Base-by-base conservation (phyloP, 2,113 vertebrate species). In the Toxotes jaculatrix region DNA sequence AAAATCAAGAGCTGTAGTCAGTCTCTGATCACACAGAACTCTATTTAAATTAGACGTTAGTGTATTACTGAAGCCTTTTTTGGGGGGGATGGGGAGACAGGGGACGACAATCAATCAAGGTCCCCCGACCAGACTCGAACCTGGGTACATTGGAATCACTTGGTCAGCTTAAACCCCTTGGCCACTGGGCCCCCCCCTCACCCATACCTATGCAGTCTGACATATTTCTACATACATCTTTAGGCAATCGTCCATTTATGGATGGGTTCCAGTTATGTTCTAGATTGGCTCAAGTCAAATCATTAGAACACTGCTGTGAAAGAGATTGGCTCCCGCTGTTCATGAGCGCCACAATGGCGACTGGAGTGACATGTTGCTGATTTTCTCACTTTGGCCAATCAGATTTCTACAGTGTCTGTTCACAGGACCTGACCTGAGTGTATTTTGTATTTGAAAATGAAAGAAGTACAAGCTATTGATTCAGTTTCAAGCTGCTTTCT, bases 291-390 rank as follows among this genome's bases (percentile, higher is more conserved):
- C 57, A 14, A 55, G 21, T 70, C 4, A 21, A 60, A 66, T 75
- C 13, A 55, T 27, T 32, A 36, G 51, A 47, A 10, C 49, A 8
- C 59, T 60, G 59, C 82, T 57, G 77, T 67, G 66, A 63, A 27
- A 32, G 47, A 57, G n/a, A 68, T 63, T 68, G 67, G 57, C 65
- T 17, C 16, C 16, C 11, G 63, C 36, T 70, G 64, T 47, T 72
- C 7, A 0, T 19, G 7, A 73, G 31, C 5, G 11, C 42, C 8
- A 23, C 57, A 13, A 1, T 13, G 2, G n/a, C 6, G 5, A 34
- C 60, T 23, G 45, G 10, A 31, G 16, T 27, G 47, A 75, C 11
- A 51, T 40, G 32, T 40, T 53, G 51, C 21, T 55, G 51, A 12
- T 23, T 23, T 9, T 23, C 21, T 55, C 51, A 55, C 51, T 55